These are phyloP conservation scores for Heterohyrax brucei DNA, from an alignment of 2,797 vertebrate species.

Conservation along the genomic window DNA sequence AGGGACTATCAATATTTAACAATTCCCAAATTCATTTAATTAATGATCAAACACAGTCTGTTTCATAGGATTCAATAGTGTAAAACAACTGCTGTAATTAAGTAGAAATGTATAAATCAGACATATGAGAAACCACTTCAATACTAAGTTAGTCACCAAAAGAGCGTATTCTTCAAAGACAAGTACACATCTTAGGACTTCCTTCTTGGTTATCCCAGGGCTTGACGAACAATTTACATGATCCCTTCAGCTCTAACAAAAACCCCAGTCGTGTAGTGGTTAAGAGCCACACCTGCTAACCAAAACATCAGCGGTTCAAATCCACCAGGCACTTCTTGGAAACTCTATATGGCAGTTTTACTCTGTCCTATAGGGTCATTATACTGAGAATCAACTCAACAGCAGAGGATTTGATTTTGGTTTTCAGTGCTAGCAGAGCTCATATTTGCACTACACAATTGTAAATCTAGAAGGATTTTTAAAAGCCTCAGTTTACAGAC, in stretches of 20 bases:
- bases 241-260: not conserved
- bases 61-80: not conserved
- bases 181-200: not conserved
- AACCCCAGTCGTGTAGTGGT: too few species aligned
- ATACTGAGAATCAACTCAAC: too few species aligned
- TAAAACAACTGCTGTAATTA: not conserved
- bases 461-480: not conserved
- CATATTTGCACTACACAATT: not conserved
- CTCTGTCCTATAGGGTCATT: too few species aligned
- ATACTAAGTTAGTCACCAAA: not conserved
- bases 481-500: not conserved
- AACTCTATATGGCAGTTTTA: too few species aligned
- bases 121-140: not conserved
- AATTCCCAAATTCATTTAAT: not conserved
- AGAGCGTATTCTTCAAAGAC: slow-evolving; percentile 12
- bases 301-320: too few species aligned
- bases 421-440: not conserved
- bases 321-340: too few species aligned
- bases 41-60: not conserved
- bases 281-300: too few species aligned
- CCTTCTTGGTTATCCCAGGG: not conserved
- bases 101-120: not conserved
- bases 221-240: not conserved
- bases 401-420: too few species aligned
- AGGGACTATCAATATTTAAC: not conserved